phyloP scores from a whole-genome alignment of 2,113 vertebrate species.

The Procapra przewalskii region DNA sequence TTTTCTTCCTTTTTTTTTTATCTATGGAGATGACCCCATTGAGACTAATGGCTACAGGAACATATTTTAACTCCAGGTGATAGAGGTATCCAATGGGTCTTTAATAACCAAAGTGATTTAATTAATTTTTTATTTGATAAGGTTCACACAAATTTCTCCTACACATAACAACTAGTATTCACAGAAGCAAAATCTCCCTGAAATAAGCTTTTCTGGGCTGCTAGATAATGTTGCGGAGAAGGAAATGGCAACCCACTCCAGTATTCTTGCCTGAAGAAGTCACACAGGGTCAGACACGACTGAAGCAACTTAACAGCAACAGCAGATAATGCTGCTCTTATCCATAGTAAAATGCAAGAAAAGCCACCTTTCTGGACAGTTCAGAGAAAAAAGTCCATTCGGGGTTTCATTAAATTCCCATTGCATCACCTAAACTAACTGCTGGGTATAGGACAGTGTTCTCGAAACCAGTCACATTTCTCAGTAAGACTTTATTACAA shows the following conservation, averaged over 20 bases:
- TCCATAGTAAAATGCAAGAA: not conserved
- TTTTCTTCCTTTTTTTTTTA: not conserved
- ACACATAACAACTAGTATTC: not conserved
- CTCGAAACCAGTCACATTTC: not conserved
- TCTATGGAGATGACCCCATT: not conserved
- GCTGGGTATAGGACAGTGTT: not conserved
- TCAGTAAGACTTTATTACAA: not conserved
- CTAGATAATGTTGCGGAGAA: not conserved
- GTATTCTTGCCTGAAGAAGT: not conserved
- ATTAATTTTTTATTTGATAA: not conserved
- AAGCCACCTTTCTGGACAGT: not conserved
- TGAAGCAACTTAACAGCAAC: not conserved
- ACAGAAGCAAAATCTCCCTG: not conserved
- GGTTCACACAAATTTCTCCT: not conserved
- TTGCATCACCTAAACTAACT: not conserved
- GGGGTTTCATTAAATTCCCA: not conserved
- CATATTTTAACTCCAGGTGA: not conserved
- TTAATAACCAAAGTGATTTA: not conserved
- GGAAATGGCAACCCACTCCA: not conserved
- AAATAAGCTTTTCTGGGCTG: not conserved
- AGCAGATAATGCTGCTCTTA: not conserved
- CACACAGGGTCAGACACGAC: rapidly evolving
- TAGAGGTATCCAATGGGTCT: not conserved
- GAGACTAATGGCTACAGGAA: not conserved
- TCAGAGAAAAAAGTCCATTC: not conserved